Conservation (phyloP, 1,140 invertebrate genomes). For the Dinoponera quadriceps region DNA sequence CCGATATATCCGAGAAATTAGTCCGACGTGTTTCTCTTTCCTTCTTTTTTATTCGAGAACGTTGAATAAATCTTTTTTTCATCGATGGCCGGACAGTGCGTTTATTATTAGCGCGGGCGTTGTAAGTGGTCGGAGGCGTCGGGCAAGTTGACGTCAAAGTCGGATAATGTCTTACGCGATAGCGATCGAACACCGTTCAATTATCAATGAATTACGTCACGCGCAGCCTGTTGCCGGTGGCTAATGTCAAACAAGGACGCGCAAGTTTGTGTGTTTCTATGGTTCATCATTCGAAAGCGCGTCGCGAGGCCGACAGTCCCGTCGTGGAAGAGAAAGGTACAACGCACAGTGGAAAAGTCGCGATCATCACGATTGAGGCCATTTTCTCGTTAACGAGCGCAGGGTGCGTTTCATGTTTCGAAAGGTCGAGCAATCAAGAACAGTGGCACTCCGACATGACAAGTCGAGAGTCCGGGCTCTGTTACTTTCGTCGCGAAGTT, state of each 20-base stretch:
- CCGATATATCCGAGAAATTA: not conserved
- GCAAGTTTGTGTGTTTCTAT: not conserved
- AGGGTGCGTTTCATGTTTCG: not conserved
- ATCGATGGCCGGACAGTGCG: not conserved
- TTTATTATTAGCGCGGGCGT: not conserved
- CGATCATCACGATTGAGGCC: constrained; percentile 20
- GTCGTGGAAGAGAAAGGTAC: not conserved
- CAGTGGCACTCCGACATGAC: constrained; percentile 7
- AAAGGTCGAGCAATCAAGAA: constrained; percentile 35
- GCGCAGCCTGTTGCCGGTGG: not conserved
- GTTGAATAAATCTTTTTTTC: too few species aligned
- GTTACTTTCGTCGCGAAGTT: not conserved
- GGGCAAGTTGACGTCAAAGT: constrained; percentile 27
- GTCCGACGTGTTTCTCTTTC: not conserved
- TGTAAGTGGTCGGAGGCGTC: not conserved
- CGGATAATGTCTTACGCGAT: constrained; percentile 12
- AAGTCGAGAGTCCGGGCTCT: not conserved
- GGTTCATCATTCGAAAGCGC: not conserved
- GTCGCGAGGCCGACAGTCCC: not conserved
- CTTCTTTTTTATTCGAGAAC: not conserved
- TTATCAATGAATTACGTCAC: constrained; percentile 72
- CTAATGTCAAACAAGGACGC: constrained; percentile 47
- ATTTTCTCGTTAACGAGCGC: constrained; percentile 11
- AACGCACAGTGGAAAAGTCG: not conserved
- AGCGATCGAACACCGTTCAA: constrained; percentile 59